Conservation (phyloP, 2,888 invertebrate species). For the Phengaris alcon region DNA sequence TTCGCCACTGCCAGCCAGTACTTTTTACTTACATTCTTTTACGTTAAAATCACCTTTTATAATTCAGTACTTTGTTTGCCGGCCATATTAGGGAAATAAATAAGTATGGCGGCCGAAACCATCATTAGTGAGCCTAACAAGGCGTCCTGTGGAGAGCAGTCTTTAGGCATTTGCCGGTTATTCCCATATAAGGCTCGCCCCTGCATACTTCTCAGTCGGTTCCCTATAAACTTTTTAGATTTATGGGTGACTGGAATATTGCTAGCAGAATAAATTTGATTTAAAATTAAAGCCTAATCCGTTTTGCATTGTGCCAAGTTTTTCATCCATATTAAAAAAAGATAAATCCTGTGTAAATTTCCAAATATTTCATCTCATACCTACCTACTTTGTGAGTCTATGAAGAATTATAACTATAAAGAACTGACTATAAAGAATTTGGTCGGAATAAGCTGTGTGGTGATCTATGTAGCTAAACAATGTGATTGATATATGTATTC, state of each 20-base stretch:
- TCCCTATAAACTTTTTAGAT: conserved; percentile 20
- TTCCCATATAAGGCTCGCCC: conserved; percentile 19
- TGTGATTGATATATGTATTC: too few species aligned
- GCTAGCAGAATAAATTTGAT: neutral
- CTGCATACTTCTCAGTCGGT: neutral
- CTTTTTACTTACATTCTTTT: neutral
- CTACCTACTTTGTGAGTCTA: too few species aligned
- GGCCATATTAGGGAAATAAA: conserved; percentile 29
- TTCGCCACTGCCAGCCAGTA: too few species aligned
- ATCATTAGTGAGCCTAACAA: conserved; percentile 35
- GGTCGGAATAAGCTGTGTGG: too few species aligned
- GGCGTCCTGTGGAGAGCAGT: conserved; percentile 31
- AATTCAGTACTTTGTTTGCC: neutral
- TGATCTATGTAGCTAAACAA: too few species aligned
- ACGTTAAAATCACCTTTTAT: neutral
- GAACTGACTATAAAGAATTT: too few species aligned
- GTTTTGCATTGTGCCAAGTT: too few species aligned
- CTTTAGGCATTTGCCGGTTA: conserved; percentile 28
- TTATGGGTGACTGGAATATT: conserved; percentile 5
- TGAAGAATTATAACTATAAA: too few species aligned
- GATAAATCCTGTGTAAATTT: too few species aligned
- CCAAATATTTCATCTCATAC: too few species aligned
- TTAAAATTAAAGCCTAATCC: neutral
- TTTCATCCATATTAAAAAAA: too few species aligned
- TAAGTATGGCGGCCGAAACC: conserved; percentile 30